phyloP scores from a whole-genome alignment of 2,797 vertebrate genomes.

The Eleutherodactylus coqui region DNA sequence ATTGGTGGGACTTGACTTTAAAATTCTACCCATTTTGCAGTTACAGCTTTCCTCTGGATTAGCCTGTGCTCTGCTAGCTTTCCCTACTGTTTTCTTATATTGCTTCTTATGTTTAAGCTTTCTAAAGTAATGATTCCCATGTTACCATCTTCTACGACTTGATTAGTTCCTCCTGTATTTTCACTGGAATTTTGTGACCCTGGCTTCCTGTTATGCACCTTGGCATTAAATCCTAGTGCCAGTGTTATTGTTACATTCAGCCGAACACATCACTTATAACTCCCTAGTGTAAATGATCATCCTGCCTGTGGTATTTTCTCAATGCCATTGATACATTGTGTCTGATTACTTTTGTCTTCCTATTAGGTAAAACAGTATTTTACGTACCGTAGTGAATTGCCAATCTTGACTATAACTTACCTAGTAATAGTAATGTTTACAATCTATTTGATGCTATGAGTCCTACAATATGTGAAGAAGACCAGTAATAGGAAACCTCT shows the following conservation, averaged over 20 bases:
- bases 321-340: background rate
- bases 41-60: background rate
- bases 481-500: background rate
- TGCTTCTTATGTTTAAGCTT: slow-evolving; percentile 17
- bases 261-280: background rate
- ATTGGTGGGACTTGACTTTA: background rate
- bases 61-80: background rate
- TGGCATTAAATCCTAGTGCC: slow-evolving; percentile 29
- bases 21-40: background rate
- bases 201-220: background rate
- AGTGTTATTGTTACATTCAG: slow-evolving; percentile 17
- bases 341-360: background rate
- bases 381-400: background rate
- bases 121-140: background rate
- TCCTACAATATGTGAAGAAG: background rate
- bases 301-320: background rate
- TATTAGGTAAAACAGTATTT: background rate
- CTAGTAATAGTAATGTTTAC: background rate
- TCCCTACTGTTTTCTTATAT: background rate
- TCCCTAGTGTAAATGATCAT: background rate
- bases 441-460: background rate
- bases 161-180: slow-evolving; percentile 16
- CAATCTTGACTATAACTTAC: background rate
- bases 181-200: slow-evolving; percentile 5
- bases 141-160: background rate